Base-by-base conservation (phyloP, 2,797 vertebrate genomes). In the Rhabdomys pumilio region DNA sequence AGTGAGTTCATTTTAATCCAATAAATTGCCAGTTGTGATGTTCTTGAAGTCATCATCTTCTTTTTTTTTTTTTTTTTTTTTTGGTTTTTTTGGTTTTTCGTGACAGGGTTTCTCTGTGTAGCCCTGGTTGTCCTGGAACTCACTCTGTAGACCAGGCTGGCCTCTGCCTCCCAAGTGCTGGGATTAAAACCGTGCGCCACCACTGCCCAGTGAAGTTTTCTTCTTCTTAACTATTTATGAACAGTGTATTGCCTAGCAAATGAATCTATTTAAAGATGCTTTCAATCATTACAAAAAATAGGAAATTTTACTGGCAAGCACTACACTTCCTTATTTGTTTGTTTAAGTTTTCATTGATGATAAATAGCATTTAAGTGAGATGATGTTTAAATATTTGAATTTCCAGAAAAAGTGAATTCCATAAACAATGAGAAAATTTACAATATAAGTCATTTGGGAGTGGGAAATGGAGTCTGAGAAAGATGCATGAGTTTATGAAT, bases 291-390 rank as follows among this genome's bases (percentile, higher is more conserved):
- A 20, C 44, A 73, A 61, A 91, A 89, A 87, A 77, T 41, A 77
- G 29, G 26, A 77, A 91, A 87, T 31, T 57, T 93, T 50, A 91
- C 13, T 1, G 84, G 24, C 20, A 96, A 31, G 13, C 79, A 7
- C 75, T 41, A 69, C 41, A 59, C 73, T 85, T 94, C n/a, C 53
- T 93, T 87, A 84, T 47, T 94, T 3, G 59, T 95, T 90, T 93
- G 17, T 11, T 73, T 81, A 31, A 11, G 69, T 92, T 96, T 95
- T 72, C 38, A 69, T 38, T n/a, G 6, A 87, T 77, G 15, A 91
- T 61, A 93, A 67, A 6, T 72, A 4, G 3, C 57, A 44, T 50
- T 89, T 94, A 94, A 73, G 5, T 26, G 63, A 63, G 26, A 31
- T 94, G 89, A 47, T 34, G 76, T 86, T 89, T 72, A 81, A 89